Evolutionary conservation across 1,140 invertebrate genomes (phyloP), one percentile per base, ranked within the genome.

Genomic region (Heliconius hermathena): DNA sequence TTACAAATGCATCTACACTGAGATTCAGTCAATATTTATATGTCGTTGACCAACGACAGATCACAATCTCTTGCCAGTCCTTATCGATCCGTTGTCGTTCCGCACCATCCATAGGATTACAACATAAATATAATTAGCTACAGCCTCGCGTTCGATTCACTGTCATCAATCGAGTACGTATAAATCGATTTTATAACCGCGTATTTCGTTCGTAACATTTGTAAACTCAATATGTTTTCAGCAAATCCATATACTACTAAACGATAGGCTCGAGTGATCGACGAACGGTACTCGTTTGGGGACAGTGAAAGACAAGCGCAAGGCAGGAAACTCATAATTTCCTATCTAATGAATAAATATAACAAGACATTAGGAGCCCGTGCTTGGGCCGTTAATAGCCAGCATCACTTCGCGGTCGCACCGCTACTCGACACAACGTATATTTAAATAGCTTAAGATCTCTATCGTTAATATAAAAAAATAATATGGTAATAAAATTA

Each of bases 11-110:
- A 95, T 94, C 93, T 95, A 94, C 92, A 92, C 92, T 94, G 94
- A 95, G 94, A 95, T 95, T 95, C 93, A 94, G 93, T 94, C 92
- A 93, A 90, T 94, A 93, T 94, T 94, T 94, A 94, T 94, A 94
- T 93, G 93, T 94, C 93, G 93, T 93, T 94, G 93, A 94, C 93
- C 90, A 90, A 93, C 93, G 93, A 94, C 93, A 93, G 90, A 94
- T 94, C 93, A 94, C 93, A 94, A 93, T 94, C 93, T 93, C 91
- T 94, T 90, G 90, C 91, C 92, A 94, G 91, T 94, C 90, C 92
- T 90, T 88, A 84, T 85, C 85, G 85, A 89, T 90, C 88, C 88
- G 90, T 88, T 91, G 90, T 93, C 87, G 84, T 92, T 91, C 88
- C 88, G 85, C 88, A 89, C 90, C 91, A 88, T 87, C 87, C 90